Conservation (phyloP, 1,140 invertebrate genomes). For the Apis cerana region DNA sequence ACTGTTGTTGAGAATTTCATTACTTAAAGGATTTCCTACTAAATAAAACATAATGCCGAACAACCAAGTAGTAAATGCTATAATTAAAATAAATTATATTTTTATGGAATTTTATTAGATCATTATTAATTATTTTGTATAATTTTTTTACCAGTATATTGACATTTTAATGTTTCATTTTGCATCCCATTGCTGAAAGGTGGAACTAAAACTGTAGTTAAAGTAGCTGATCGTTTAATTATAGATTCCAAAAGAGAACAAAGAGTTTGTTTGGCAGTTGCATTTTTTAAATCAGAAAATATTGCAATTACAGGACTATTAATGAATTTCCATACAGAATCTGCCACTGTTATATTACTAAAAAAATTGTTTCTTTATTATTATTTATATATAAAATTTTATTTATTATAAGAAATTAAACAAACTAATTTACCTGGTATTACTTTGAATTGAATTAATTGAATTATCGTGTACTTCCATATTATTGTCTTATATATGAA, state of each 20-base stretch:
- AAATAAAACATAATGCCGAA: conserved; percentile 76
- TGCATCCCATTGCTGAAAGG: conserved; percentile 47
- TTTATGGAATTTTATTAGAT: not conserved
- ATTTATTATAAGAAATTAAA: not conserved
- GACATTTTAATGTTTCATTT: conserved; percentile 56
- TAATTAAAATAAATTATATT: conserved; percentile 8
- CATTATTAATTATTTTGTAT: not conserved
- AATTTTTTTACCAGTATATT: conserved; percentile 65
- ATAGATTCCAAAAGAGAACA: conserved; percentile 69
- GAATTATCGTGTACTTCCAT: conserved; percentile 55
- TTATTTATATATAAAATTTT: not conserved
- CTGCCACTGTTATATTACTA: conserved; percentile 53
- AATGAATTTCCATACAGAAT: conserved; percentile 69
- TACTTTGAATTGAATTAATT: conserved; percentile 23
- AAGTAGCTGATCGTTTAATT: conserved; percentile 65
- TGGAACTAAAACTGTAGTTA: conserved; percentile 72
- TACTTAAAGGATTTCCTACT: conserved; percentile 61
- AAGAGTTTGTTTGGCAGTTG: conserved; percentile 62
- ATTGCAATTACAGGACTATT: conserved; percentile 70
- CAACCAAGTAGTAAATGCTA: conserved; percentile 76
- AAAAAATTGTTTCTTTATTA: not conserved
- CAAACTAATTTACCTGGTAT: conserved; percentile 35
- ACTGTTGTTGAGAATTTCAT: conserved; percentile 62
- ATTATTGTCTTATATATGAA: not conserved
- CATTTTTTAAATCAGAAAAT: conserved; percentile 67